Conservation (phyloP, 2,797 vertebrate genomes). For the Scleropages formosus region DNA sequence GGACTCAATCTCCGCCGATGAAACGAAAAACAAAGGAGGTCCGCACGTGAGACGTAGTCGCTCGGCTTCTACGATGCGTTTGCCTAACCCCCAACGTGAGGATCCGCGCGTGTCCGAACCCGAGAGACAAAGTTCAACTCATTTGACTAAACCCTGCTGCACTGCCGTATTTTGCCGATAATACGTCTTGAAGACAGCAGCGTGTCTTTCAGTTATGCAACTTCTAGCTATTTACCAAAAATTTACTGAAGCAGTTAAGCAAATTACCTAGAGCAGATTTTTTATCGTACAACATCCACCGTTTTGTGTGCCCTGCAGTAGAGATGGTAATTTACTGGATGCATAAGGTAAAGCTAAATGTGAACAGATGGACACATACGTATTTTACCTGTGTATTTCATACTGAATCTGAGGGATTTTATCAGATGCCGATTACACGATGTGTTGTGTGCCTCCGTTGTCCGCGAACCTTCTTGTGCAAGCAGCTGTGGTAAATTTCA, state of each 20-base stretch:
- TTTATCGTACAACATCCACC: too few relatives aligned
- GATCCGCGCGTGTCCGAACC: too few relatives aligned
- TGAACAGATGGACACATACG: background rate
- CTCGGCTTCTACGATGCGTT: background rate
- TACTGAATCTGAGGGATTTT: background rate
- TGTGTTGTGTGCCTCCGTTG: constrained; percentile 1
- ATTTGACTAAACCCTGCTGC: background rate
- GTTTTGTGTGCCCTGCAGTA: too few relatives aligned
- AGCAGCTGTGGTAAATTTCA: background rate
- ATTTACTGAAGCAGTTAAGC: background rate
- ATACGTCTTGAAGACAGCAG: background rate
- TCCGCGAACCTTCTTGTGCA: background rate
- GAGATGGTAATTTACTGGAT: background rate
- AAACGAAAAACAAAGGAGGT: background rate
- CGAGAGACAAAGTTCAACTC: too few relatives aligned
- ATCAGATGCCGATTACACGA: background rate
- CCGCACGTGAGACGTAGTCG: background rate
- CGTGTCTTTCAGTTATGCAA: background rate
- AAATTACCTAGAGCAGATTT: too few relatives aligned
- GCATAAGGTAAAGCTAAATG: background rate
- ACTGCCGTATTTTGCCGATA: background rate
- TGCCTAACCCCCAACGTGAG: background rate
- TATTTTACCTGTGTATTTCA: constrained; percentile 16
- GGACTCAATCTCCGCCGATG: background rate
- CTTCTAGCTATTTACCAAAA: background rate